These are phyloP conservation scores for Uropsilus gracilis DNA, from an alignment of 2,113 vertebrate species.

Conservation along the genomic window DNA sequence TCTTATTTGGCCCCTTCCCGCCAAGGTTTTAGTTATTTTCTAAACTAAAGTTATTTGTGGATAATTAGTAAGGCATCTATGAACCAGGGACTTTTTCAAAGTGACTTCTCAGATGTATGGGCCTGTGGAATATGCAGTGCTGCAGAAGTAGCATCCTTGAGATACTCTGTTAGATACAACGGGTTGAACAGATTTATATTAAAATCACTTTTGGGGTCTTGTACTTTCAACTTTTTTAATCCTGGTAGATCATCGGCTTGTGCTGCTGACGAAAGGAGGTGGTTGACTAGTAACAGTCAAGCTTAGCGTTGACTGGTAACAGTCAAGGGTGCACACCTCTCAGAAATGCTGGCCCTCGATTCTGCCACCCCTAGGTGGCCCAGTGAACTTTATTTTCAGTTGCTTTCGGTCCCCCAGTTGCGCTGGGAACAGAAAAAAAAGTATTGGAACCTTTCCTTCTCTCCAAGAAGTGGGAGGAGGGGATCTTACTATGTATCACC, in stretches of 20 bases:
- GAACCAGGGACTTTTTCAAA: slow-evolving; percentile 28
- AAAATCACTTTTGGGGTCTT: background rate
- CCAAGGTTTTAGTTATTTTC: background rate
- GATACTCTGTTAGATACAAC: background rate
- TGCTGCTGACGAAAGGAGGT: background rate
- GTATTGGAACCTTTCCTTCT: background rate
- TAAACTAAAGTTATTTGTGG: background rate
- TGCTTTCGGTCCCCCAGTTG: background rate
- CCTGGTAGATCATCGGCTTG: background rate
- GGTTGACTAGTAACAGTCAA: background rate
- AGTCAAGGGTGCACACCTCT: background rate
- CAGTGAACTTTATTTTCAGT: background rate
- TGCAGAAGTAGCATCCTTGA: background rate
- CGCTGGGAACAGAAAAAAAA: background rate
- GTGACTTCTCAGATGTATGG: background rate
- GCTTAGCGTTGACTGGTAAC: background rate
- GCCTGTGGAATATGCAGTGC: background rate
- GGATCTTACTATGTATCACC: background rate
- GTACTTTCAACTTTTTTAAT: slow-evolving; percentile 2
- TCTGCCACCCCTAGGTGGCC: background rate
- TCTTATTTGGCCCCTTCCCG: background rate
- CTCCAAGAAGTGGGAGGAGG: background rate
- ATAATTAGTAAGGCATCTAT: slow-evolving; percentile 11
- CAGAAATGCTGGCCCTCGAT: background rate
- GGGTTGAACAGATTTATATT: background rate